phyloP scores from a whole-genome alignment of 2,113 vertebrate species.

The Sylvia atricapilla region DNA sequence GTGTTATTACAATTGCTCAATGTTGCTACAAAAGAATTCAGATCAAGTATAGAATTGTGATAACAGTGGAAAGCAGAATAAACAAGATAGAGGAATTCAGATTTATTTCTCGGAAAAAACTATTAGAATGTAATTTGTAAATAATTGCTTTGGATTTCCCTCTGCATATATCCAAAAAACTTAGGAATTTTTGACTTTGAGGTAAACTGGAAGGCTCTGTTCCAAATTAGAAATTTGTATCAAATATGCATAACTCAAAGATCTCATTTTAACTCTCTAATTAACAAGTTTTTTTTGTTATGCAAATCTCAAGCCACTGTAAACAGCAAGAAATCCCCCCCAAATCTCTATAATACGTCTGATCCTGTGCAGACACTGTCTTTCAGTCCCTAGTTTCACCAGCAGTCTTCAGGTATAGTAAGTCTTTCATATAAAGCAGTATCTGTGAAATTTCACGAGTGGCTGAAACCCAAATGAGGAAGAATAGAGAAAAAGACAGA shows the following conservation, averaged over 20 bases:
- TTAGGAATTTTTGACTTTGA: neutral
- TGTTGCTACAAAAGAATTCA: neutral
- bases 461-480: neutral
- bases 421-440: neutral
- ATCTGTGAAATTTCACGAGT: neutral
- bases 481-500: neutral
- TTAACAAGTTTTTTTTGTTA: neutral
- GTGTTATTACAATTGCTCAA: neutral
- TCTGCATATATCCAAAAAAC: neutral
- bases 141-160: neutral
- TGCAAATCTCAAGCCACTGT: neutral
- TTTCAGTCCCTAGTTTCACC: neutral
- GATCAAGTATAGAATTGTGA: neutral
- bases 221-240: neutral
- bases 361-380: neutral
- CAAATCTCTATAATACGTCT: neutral
- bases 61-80: neutral
- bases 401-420: neutral
- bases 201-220: neutral
- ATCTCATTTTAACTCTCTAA: neutral
- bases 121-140: neutral
- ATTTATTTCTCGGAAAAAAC: neutral
- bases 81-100: neutral
- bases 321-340: neutral
- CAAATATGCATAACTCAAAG: neutral